Base-by-base conservation (phyloP, 2,888 invertebrate species). In the Mesorhabditis belari region DNA sequence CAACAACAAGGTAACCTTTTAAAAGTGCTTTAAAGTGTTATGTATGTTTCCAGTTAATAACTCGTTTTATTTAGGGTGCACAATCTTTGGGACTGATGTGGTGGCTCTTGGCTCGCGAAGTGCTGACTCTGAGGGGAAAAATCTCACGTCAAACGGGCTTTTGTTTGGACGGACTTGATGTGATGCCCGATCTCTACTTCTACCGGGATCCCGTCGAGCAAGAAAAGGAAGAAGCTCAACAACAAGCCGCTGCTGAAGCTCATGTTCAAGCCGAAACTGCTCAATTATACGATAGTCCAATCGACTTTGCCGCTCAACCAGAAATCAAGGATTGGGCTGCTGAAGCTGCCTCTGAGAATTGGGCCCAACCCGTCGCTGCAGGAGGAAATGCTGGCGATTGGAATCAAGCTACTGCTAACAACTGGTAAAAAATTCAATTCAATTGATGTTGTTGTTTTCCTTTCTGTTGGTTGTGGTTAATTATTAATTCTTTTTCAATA, bases 141-240 rank as follows among this genome's bases (percentile, higher is more conserved):
- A 90, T 96, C 75, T 73, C 63, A 21, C 89, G 95, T 64, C 91
- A 91, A 79, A 90, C 91, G 73, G 96, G 96, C 94, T 75, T 78
- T 63, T 60, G 65, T 21, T 59, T 77, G n/a, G 73, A 77, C 49
- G 72, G 69, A 58, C 73, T 75, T 65, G 69, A 73, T 51, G 90
- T 96, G 49, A 95, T 96, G 74, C 94, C 95, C 0, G 96, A 98
- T 84, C 86, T 98, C 81, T 98, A 94, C 90, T 96, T 98, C 89
- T 96, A 92, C 86, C 89, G 96, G 81, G 96, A 96, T 84, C 94
- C 95, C 57, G 52, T 49, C 53, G 62, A 62, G 55, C 49, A 44
- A 51, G 66, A 75, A 65, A 75, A 76, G 70, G 76, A 73, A 60
- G 74, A 73, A 56, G 59, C 57, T n/a, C 61, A 44, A 26, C 63